Base-by-base conservation (phyloP, 2,113 vertebrate species). In the Phalacrocorax brasilianus region DNA sequence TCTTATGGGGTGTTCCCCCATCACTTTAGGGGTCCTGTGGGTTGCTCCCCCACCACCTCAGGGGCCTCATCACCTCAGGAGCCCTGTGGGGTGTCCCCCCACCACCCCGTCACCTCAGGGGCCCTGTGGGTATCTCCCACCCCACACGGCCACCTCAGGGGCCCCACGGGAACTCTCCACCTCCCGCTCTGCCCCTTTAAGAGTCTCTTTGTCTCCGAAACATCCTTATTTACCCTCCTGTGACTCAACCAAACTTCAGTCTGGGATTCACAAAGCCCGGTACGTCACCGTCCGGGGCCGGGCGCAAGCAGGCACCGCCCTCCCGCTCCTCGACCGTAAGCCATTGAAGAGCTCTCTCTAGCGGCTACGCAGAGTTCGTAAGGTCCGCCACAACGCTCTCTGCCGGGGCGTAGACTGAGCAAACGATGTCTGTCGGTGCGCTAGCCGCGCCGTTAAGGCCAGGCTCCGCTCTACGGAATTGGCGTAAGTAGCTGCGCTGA, bases 171-270 rank as follows among this genome's bases (percentile, higher is more conserved):
- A 67, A 16, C 21, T 27, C 71, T 22, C 24, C 47, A 14, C 35
- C 44, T 75, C 59, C 52, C 47, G 84, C 82, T 68, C 97, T 97
- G 96, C 91, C 96, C 95, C 97, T 98, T 98, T 98, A 97, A 95
- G 97, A 96, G 95, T 79, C 95, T 94, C 98, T 98, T 98, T 98
- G 98, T 98, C 95, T 98, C 96, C 56, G 67, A 95, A 93, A 96
- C 95, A 97, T 92, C 93, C 97, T 96, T 97, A 96, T 96, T 98
- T 97, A 97, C 97, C 93, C 97, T 97, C 91, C 79, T 58, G 96
- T 85, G 96, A 81, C 91, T 97, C 98, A 95, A 97, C 97, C 97
- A 89, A 97, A 98, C 98, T 98, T 98, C 80, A 74, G 82, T 72
- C 83, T 12, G 84, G 53, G 62, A 93, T 95, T 97, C 97, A 93